Evolutionary conservation across 64 coral and sea anemone species (phyloP), one percentile per base, ranked within the genome.

Genomic region (Dendrophyllia cribrosa): DNA sequence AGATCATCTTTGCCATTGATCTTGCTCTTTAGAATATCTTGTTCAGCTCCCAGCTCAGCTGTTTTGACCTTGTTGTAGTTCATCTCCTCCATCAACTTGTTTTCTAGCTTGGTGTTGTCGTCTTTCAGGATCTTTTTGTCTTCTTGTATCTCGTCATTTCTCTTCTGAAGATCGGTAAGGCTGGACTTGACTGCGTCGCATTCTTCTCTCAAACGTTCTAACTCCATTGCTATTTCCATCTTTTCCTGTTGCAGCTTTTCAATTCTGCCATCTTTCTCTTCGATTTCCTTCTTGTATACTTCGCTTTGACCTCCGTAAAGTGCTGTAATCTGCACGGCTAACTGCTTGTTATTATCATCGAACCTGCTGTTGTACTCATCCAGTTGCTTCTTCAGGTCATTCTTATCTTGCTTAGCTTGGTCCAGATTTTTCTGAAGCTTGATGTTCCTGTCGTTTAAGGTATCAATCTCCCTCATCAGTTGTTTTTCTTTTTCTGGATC

Each of bases 51-150:
- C 5, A 93, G 59, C 71, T 93, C 91, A 76, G 91, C 91, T 24
- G 75, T 93, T 43, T 93, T 83, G 7, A 93, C 47, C 44, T 93
- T 87, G 82, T 78, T 86, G 20, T 23, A 14, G 82, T 93, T 87
- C 15, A 75, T 76, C 63, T 78, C 71, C 44, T 93, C 91, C 9
- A 86, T 53, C 2, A 93, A 43, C 24, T 58, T 93, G 25, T 87
- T 93, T 51, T 93, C 83, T 56, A 86, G 66, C 47, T 61, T 75
- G 79, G 50, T 86, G 20, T 93, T 93, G 22, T 93, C 91, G 11
- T 79, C 91, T 17, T 15, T 68, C 4, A 93, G 75, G 17, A 46
- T 51, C 10, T 61, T 66, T 13, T 34, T 87, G 19, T 93, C 82
- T 4, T 78, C 22, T 45, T 87, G 53, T 20, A 87, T 82, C 6